A percentile compares a stretch with the other conserved stretches of the same genome.
These are phyloP conservation scores for Ferdinandea cuprea DNA, from an alignment of 2,888 invertebrate genomes.

Conservation along the genomic window DNA sequence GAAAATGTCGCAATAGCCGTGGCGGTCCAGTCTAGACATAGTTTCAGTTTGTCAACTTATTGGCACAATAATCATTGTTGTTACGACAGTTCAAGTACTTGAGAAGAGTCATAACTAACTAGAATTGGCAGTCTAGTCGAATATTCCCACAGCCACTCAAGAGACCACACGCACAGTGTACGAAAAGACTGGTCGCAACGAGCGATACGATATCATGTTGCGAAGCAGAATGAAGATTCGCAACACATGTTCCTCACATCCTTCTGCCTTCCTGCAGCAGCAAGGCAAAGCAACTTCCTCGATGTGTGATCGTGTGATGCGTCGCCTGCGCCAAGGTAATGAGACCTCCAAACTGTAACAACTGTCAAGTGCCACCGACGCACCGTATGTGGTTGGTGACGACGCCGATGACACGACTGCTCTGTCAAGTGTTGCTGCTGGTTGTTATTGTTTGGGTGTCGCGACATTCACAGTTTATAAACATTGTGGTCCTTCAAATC, in stretches of 20 bases:
- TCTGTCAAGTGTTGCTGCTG: conserved; percentile 60
- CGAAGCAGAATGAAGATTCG: conserved; percentile 57
- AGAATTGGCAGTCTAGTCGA: conserved; percentile 64
- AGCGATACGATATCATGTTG: too few relatives aligned
- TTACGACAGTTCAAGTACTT: conserved; percentile 48
- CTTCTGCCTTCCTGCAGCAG: conserved; percentile 62
- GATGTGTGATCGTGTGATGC: conserved; percentile 2
- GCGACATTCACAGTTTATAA: conserved; percentile 73
- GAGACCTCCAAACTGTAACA: conserved; percentile 61
- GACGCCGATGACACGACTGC: conserved; percentile 44
- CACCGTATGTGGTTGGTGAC: conserved; percentile 67
- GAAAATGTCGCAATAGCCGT: conserved; percentile 55
- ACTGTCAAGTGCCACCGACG: conserved; percentile 51
- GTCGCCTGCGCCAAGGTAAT: conserved; percentile 65
- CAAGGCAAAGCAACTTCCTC: conserved; percentile 55
- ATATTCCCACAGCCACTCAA: conserved; percentile 57
- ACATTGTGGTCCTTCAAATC: conserved; percentile 57
- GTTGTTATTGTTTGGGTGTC: conserved; percentile 65
- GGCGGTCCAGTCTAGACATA: conserved; percentile 52
- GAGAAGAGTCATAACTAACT: conserved; percentile 57
- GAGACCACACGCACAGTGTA: conserved; percentile 56
- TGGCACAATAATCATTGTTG: conserved; percentile 56
- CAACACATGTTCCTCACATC: conserved; percentile 67
- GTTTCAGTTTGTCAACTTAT: conserved; percentile 26
- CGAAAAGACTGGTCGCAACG: not conserved